phyloP scores from a whole-genome alignment of 2,113 vertebrate species.

The Corythoichthys haematopterus region DNA sequence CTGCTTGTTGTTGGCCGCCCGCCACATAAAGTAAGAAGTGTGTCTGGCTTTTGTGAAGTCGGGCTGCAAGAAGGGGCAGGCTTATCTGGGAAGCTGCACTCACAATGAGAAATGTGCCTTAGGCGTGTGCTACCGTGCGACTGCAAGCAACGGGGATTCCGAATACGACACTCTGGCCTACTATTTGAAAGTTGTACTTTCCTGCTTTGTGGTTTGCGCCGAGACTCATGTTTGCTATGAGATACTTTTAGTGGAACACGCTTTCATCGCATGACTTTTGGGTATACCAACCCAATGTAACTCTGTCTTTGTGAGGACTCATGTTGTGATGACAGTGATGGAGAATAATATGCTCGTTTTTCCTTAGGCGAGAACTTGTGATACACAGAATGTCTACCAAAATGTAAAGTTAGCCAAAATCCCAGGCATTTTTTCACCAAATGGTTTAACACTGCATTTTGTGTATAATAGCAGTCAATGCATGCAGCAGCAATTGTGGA shows the following conservation, averaged over 20 bases:
- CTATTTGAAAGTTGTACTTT: constrained; percentile 12
- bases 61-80: constrained; percentile 23
- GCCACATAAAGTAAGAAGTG: constrained; percentile 40
- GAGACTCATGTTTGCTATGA: neutral
- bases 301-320: neutral
- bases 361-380: too few relatives aligned
- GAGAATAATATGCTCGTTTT: too few relatives aligned
- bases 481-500: neutral
- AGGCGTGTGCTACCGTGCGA: constrained; percentile 25
- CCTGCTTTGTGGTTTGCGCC: constrained; percentile 1
- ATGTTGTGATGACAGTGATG: neutral
- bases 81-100: constrained; percentile 41
- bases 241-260: neutral
- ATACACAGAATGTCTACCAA: too few relatives aligned
- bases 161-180: constrained; percentile 24
- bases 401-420: too few relatives aligned
- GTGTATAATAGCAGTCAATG: neutral
- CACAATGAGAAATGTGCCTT: constrained; percentile 50
- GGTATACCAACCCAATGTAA: neutral
- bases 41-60: constrained; percentile 42
- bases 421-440: too few relatives aligned
- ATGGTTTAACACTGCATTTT: neutral
- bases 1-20: constrained; percentile 49
- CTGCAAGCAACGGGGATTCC: constrained; percentile 23
- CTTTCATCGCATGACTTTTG: neutral